Percentiles rank a stretch among this genome's conserved stretches.
Evolutionary conservation across 1,140 invertebrate species (phyloP).

Genomic region (Charaxes varanes): DNA sequence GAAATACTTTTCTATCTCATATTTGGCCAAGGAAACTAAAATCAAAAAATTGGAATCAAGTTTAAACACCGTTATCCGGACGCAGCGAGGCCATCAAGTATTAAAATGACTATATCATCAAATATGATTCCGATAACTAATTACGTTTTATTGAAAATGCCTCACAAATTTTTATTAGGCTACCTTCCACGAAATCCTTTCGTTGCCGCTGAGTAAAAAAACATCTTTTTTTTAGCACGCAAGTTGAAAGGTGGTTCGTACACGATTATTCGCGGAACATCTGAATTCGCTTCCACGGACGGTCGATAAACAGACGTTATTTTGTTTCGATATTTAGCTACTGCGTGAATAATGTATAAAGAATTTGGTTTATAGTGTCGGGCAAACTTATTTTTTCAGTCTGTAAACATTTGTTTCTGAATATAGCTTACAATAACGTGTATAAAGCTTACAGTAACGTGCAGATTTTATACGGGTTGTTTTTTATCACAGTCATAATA

Average conservation of each 20-base stretch:
- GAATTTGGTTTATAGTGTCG: slow-evolving; percentile 6
- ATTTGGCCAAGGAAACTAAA: too few species aligned
- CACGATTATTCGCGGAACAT: slow-evolving; percentile 32
- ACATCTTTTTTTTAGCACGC: slow-evolving; percentile 17
- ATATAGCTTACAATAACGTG: too few species aligned
- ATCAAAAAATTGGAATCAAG: too few species aligned
- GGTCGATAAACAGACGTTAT: slow-evolving; percentile 9
- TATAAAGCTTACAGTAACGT: too few species aligned
- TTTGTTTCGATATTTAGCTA: slow-evolving; percentile 6
- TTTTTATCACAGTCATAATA: too few species aligned
- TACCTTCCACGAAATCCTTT: slow-evolving; percentile 26
- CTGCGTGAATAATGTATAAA: not conserved
- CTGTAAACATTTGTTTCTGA: too few species aligned
- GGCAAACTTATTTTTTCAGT: too few species aligned
- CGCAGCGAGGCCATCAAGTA: too few species aligned
- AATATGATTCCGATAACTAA: slow-evolving; percentile 14
- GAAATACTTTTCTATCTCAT: too few species aligned
- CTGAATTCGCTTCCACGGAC: slow-evolving; percentile 25
- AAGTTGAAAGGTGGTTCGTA: slow-evolving; percentile 18
- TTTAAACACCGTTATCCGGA: too few species aligned
- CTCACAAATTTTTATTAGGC: slow-evolving; percentile 28
- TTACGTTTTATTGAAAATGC: slow-evolving; percentile 23
- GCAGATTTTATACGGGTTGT: too few species aligned
- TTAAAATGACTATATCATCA: slow-evolving; percentile 11
- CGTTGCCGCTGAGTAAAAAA: slow-evolving; percentile 16